Conservation (phyloP, 2,113 vertebrate genomes). For the Grantiella picta region DNA sequence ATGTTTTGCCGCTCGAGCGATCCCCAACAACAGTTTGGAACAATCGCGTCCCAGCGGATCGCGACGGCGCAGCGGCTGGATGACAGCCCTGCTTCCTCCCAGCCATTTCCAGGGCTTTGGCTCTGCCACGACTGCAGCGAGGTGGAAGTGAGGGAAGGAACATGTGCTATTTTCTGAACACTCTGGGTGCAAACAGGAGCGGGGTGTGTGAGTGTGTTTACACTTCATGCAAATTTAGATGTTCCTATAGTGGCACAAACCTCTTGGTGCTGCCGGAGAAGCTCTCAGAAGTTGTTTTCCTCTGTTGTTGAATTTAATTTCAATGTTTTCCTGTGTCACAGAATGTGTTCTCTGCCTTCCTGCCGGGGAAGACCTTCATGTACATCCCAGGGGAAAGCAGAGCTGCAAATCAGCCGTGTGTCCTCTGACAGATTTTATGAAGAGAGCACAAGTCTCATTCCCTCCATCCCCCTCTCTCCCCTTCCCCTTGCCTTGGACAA, state of each 20-base stretch:
- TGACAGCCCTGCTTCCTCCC: slow-evolving; percentile 6
- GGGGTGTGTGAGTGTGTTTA: neutral
- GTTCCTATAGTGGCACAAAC: neutral
- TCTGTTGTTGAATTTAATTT: slow-evolving; percentile 43
- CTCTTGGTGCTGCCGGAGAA: slow-evolving; percentile 28
- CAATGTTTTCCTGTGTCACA: slow-evolving; percentile 32
- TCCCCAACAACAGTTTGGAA: neutral
- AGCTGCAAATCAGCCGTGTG: neutral
- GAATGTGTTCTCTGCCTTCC: slow-evolving; percentile 30
- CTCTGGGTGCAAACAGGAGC: neutral
- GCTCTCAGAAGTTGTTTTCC: slow-evolving; percentile 43
- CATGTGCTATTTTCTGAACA: slow-evolving; percentile 29
- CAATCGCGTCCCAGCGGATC: neutral
- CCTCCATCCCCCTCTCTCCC: neutral
- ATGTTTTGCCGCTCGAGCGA: slow-evolving; percentile 31
- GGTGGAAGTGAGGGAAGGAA: neutral
- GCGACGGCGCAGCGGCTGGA: neutral
- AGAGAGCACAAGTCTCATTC: rapidly evolving
- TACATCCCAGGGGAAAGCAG: neutral
- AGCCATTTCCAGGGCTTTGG: neutral
- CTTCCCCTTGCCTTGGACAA: neutral
- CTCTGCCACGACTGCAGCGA: neutral
- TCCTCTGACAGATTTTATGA: neutral
- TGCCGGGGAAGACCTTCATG: neutral
- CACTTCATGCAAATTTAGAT: slow-evolving; percentile 25